Percentiles rank a stretch among this genome's conserved stretches.
These are phyloP conservation scores for Adineta ricciae DNA, from an alignment of 2,888 invertebrate genomes.

Conservation along the genomic window DNA sequence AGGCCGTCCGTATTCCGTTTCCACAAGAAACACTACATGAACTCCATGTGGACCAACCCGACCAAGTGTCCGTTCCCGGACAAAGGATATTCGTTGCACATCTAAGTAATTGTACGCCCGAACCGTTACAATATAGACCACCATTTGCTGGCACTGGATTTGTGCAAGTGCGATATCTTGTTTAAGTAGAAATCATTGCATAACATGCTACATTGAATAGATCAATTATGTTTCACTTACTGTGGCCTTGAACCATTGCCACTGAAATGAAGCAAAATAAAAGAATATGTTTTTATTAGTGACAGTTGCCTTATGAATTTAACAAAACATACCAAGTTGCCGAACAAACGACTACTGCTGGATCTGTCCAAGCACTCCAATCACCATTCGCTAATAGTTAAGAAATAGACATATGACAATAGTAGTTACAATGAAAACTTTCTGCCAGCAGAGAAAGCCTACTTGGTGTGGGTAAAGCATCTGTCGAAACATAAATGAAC, in stretches of 20 bases:
- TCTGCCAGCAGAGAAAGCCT: conserved; percentile 37
- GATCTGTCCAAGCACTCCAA: conserved; percentile 51
- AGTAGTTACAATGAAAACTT: too few relatives aligned
- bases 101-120: conserved; percentile 36
- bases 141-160: conserved; percentile 41
- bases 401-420: too few relatives aligned
- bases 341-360: conserved; percentile 48
- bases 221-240: not conserved
- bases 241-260: not conserved
- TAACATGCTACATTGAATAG: not conserved
- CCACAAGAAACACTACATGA: not conserved
- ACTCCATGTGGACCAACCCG: not conserved
- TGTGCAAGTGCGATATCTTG: conserved; percentile 40
- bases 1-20: not conserved
- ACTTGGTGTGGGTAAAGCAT: not conserved
- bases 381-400: conserved; percentile 44
- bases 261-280: not conserved
- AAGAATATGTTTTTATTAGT: not conserved
- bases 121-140: conserved; percentile 40
- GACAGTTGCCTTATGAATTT: not conserved
- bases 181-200: not conserved
- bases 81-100: conserved; percentile 36
- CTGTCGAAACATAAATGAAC: not conserved
- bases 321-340: not conserved
- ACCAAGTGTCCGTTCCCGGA: not conserved